These are phyloP conservation scores for Epinephelus moara DNA, from an alignment of 2,113 vertebrate genomes.

Conservation along the genomic window DNA sequence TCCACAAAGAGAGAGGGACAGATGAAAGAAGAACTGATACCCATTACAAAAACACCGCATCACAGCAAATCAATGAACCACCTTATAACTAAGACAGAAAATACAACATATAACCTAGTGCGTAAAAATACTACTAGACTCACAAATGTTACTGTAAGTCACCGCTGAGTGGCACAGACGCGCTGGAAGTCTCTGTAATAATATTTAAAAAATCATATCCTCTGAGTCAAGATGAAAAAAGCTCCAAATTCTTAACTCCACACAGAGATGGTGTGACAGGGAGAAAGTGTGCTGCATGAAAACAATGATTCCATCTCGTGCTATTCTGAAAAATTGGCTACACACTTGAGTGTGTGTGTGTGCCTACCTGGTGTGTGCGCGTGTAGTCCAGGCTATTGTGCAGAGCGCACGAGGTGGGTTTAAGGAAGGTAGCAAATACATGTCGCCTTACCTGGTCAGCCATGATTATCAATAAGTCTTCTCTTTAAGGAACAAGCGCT, in stretches of 20 bases:
- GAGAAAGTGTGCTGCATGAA: constrained; percentile 5
- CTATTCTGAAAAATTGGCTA: not conserved
- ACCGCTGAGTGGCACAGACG: not conserved
- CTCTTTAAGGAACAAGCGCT: constrained; percentile 61
- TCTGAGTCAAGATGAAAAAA: not conserved
- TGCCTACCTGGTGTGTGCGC: not conserved
- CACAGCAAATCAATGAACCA: no score
- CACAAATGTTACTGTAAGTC: constrained; percentile 4
- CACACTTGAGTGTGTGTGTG: constrained; percentile 25
- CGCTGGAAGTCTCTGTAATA: not conserved
- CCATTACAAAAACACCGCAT: no score
- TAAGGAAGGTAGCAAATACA: not conserved
- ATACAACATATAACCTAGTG: not conserved
- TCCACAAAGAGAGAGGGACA: not conserved
- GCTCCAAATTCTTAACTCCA: not conserved
- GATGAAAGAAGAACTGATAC: not conserved
- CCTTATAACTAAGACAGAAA: no score
- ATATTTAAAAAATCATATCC: not conserved
- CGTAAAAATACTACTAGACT: not conserved
- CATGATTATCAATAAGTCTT: constrained; percentile 76
- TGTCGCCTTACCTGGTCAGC: constrained; percentile 83
- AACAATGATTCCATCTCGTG: not conserved
- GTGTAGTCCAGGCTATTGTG: constrained; percentile 12
- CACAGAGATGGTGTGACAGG: not conserved
- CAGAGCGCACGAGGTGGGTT: constrained; percentile 27